Percentiles rank a stretch among this genome's conserved stretches.
Evolutionary conservation across 2,113 vertebrate genomes (phyloP).

Genomic region (Oreochromis spilurus): DNA sequence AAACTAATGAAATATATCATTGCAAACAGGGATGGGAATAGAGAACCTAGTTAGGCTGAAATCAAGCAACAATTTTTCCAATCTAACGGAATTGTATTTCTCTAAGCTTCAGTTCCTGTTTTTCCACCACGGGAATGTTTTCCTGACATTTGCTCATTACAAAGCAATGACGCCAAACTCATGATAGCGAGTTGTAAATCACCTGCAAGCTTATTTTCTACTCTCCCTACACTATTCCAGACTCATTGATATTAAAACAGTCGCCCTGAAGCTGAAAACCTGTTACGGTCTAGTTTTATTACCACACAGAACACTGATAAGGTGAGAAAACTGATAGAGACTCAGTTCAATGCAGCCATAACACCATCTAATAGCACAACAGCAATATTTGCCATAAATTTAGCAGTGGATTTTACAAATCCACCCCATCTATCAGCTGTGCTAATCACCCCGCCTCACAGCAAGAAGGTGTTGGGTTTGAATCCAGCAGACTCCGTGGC

Average conservation of each 20-base stretch:
- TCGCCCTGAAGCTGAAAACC: neutral
- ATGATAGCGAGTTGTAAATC: neutral
- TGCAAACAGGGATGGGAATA: neutral
- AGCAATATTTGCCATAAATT: neutral
- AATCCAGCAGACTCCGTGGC: neutral
- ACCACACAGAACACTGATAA: neutral
- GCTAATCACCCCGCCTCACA: fast-evolving
- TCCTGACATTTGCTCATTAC: neutral
- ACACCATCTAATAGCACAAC: neutral
- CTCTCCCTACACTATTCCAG: neutral
- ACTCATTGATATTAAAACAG: neutral
- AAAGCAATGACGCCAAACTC: neutral
- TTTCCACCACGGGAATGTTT: neutral
- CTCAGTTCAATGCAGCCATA: neutral
- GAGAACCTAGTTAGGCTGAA: neutral
- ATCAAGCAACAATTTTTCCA: neutral
- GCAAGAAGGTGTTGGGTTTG: neutral
- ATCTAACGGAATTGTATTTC: neutral
- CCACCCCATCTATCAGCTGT: neutral
- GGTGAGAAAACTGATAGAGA: neutral
- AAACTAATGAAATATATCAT: slow-evolving; percentile 28
- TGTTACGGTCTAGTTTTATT: neutral
- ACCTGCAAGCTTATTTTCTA: neutral
- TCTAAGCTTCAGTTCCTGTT: neutral
- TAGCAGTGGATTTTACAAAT: neutral